phyloP scores from a whole-genome alignment of 2,888 invertebrate genomes.

The Ophonus ardosiacus region DNA sequence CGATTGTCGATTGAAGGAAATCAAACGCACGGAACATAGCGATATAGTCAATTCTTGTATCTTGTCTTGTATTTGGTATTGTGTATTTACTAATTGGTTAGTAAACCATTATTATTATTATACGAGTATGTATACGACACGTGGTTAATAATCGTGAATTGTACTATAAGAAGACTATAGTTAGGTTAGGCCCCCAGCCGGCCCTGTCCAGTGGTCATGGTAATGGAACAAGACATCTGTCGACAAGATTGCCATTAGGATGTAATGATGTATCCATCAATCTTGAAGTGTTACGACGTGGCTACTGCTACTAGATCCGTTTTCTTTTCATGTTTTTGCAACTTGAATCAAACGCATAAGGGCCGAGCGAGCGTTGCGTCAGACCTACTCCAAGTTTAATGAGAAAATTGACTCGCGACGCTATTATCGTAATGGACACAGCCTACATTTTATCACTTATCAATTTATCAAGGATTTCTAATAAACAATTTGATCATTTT shows the following conservation, averaged over 20 bases:
- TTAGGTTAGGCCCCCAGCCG: neutral
- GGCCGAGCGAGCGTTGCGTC: neutral
- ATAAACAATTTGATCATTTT: neutral
- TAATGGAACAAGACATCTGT: constrained; percentile 57
- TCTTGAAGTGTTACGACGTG: constrained; percentile 59
- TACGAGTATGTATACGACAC: no score
- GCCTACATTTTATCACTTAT: neutral
- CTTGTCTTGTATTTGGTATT: no score
- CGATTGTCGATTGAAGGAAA: no score
- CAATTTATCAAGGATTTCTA: neutral
- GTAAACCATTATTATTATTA: no score
- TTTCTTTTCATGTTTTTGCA: constrained; percentile 56
- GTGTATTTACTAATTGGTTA: no score
- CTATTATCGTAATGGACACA: neutral
- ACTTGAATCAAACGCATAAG: constrained; percentile 5
- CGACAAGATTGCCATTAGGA: constrained; percentile 56
- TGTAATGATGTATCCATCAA: constrained; percentile 61
- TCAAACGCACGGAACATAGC: no score
- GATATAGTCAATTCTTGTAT: no score
- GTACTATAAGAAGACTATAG: neutral
- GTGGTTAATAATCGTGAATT: no score
- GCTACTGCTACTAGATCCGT: constrained; percentile 52
- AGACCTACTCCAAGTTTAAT: neutral
- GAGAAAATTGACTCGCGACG: neutral
- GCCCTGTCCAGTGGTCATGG: constrained; percentile 38